Base-by-base conservation (phyloP, 1,140 invertebrate genomes). In the Zaprionus kolodkinae region DNA sequence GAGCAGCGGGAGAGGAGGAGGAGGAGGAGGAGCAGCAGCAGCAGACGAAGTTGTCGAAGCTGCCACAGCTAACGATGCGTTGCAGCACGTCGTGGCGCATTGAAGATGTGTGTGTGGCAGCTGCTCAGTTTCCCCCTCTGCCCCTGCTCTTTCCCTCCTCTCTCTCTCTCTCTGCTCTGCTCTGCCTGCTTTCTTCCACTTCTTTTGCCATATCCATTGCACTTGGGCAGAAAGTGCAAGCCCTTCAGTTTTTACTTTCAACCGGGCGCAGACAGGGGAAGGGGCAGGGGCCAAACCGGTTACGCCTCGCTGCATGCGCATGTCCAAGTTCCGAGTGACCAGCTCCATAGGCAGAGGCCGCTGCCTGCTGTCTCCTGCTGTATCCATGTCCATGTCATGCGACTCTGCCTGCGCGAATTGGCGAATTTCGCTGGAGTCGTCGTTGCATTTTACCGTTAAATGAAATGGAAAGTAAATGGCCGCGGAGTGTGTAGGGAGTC, bases 211-310 rank as follows among this genome's bases (percentile, higher is more conserved):
- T 48, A 66, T 66, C 40, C 27, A 57, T 36, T 68, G 77, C 72
- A 70, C 54, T 61, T 82, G 80, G 79, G 72, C 87, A 76, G 79
- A 91, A 91, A 91, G 89, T 91, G 89, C 90, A 91, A 91, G 89
- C 89, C 89, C 89, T 91, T 91, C 85, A 91, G 89, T 91, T 91
- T 91, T 91, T 91, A 91, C 89, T 91, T 91, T 91, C 89, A 80
- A 87, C 91, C 36, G 43, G 27, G 59, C 35, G 25, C 57, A 45
- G 54, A 45, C 10, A 2, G 15, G 3, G 15, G 11, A 2, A 3
- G 17, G 30, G 1, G 48, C 12, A 35, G 5, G 21, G 13, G 15
- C 6, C 11, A 21, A 87, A 87, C 83, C 83, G 85, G 83, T 87
- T 89, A 57, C 66, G 70, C 52, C 25, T 55, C 70, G 64, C 72